phyloP scores from a whole-genome alignment of 1,140 invertebrate genomes.

The Patella vulgata region DNA sequence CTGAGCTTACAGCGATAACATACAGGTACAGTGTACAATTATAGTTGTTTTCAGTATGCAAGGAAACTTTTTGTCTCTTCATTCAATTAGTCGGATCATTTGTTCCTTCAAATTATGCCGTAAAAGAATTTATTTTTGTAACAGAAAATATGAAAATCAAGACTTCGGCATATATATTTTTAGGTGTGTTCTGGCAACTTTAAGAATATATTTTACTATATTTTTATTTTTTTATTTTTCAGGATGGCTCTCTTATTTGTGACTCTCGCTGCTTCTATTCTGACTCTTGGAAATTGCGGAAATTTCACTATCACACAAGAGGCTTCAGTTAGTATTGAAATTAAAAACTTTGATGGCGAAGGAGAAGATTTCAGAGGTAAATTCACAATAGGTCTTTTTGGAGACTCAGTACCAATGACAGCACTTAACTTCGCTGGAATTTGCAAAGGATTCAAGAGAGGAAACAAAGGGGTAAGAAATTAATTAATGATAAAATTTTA shows the following conservation, averaged over 20 bases:
- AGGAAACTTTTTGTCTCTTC: too few relatives aligned
- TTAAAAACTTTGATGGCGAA: conserved; percentile 55
- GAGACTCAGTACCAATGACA: conserved; percentile 65
- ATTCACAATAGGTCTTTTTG: conserved; percentile 64
- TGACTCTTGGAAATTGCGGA: conserved; percentile 13
- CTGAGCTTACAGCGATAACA: too few relatives aligned
- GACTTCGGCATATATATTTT: too few relatives aligned
- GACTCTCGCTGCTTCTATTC: background rate
- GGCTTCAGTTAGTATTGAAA: conserved; percentile 57
- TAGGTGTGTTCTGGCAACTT: too few relatives aligned
- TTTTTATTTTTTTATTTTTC: background rate
- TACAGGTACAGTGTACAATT: too few relatives aligned
- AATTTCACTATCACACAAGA: conserved; percentile 61
- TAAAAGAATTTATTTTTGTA: too few relatives aligned
- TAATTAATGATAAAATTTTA: too few relatives aligned
- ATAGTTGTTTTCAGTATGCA: too few relatives aligned
- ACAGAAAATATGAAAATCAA: too few relatives aligned
- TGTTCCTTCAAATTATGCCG: too few relatives aligned
- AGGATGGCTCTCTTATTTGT: conserved; percentile 17
- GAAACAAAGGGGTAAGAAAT: conserved; percentile 10
- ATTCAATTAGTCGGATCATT: too few relatives aligned
- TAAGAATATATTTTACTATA: too few relatives aligned
- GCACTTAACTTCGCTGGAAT: conserved; percentile 63
- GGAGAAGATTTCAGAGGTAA: conserved; percentile 53
- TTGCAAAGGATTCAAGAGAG: conserved; percentile 56